Conservation (phyloP, 2,888 invertebrate species). For the Lycocerus yunnanus region DNA sequence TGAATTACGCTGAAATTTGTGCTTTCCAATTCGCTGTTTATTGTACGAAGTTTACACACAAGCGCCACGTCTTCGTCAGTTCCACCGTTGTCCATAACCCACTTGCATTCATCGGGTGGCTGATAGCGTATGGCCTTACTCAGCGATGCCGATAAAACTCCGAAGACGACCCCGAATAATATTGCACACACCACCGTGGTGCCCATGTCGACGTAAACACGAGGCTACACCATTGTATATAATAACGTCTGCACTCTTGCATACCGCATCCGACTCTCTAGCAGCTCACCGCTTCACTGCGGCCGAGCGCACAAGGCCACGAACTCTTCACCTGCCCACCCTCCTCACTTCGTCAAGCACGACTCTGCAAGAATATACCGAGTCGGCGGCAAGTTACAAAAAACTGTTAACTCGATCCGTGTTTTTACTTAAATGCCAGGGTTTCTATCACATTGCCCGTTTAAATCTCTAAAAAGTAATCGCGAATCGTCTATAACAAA, state of each 20-base stretch:
- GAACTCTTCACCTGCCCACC: conserved; percentile 51
- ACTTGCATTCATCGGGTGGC: conserved; percentile 81
- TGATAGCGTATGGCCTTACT: conserved; percentile 71
- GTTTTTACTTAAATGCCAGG: conserved; percentile 49
- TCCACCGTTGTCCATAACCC: conserved; percentile 71
- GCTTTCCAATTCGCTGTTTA: conserved; percentile 81
- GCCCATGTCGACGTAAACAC: conserved; percentile 50
- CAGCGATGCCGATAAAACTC: conserved; percentile 63
- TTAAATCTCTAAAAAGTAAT: conserved; percentile 47
- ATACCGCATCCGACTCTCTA: conserved; percentile 61
- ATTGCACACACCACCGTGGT: conserved; percentile 64
- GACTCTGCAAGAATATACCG: conserved; percentile 50
- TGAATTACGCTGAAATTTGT: conserved; percentile 84
- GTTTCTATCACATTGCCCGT: conserved; percentile 52
- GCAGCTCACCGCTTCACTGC: conserved; percentile 62
- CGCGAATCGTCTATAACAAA: conserved; percentile 25
- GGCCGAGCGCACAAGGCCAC: conserved; percentile 57
- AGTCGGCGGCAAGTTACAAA: conserved; percentile 57
- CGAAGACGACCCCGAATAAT: conserved; percentile 64
- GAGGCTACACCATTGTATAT: conserved; percentile 47
- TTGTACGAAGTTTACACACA: conserved; percentile 74
- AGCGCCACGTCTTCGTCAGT: conserved; percentile 70
- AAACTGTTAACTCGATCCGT: conserved; percentile 49
- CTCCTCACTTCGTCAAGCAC: conserved; percentile 41
- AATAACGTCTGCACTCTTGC: conserved; percentile 43